Evolutionary conservation across 2,888 invertebrate genomes (phyloP), one percentile per base, ranked within the genome.

Genomic region (Arctia plantaginis): DNA sequence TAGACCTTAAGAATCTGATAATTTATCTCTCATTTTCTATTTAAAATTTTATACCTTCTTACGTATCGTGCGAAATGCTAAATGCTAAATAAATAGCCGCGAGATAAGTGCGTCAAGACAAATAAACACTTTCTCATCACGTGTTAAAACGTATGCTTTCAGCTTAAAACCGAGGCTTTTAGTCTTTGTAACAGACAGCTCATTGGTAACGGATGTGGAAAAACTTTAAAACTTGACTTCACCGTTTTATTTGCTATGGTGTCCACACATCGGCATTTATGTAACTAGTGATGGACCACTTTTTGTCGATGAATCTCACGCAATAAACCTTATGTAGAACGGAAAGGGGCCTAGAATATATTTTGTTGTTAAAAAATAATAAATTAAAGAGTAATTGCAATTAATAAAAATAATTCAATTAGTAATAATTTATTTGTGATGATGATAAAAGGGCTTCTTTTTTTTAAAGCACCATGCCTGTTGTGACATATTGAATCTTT

Each of bases 231-330:
- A 86, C 85, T 74, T 69, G 77, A 81, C 78, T 78, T 82, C 89
- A 88, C 91, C 88, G 90, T 90, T 90, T 90, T 89, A 89, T 90
- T 91, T 91, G 87, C 87, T 80, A 82, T 83, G 82, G 85, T 85
- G 47, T 59, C 72, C 77, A 84, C 83, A 82, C 81, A 81, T 87
- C 80, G 85, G 85, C 86, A 86, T 89, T 87, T 85, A 81, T 80
- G 75, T 65, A 71, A 66, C 78, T 87, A 89, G 89, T 81, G 90
- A 80, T 87, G 91, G 76, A 75, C 68, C 20, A 71, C 65, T 71
- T 72, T 73, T 69, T 75, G 68, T 81, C 75, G 85, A 77, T 78
- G 30, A 35, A 39, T 35, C 66, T 71, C 70, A 70, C 35, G 55
- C 39, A 70, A 78, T 71, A 71, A 35, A 55, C 62, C 27, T 3